Percentiles rank a stretch among this genome's conserved stretches.
These are phyloP conservation scores for Tarsius wallacei DNA, from an alignment of 2,797 vertebrate genomes.

Conservation along the genomic window DNA sequence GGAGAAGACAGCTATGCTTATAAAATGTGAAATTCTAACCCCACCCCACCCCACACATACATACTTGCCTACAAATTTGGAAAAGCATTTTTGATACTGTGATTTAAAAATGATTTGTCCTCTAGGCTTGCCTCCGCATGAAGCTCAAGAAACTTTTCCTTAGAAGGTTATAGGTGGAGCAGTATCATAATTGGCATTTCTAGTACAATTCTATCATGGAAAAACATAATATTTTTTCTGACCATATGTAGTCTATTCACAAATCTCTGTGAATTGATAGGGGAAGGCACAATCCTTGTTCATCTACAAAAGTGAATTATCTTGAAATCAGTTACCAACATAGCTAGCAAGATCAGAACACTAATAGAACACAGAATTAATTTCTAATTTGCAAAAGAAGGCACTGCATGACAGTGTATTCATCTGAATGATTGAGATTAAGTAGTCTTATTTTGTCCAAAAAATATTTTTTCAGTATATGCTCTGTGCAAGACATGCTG, in stretches of 20 bases:
- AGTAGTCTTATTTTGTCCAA: not conserved
- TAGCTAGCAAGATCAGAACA: not conserved
- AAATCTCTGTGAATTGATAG: not conserved
- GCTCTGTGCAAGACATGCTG: not conserved
- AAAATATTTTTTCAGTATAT: not conserved
- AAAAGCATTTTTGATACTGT: not conserved
- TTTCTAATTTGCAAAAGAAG: not conserved
- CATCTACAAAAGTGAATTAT: not conserved
- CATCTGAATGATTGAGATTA: not conserved
- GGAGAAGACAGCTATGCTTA: not conserved
- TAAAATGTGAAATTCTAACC: not conserved
- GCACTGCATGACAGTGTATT: not conserved
- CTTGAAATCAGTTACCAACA: not conserved
- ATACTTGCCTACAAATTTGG: not conserved
- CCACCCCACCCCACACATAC: not conserved
- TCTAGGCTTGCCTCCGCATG: not conserved
- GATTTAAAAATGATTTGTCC: not conserved
- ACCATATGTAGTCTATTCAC: not conserved
- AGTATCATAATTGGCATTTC: not conserved
- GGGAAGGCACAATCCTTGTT: not conserved
- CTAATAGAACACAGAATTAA: not conserved
- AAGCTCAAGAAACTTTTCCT: not conserved
- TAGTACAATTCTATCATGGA: not conserved
- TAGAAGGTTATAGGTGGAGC: not conserved
- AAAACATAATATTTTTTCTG: not conserved